Conservation (phyloP, 2,888 invertebrate genomes). For the Thereva nobilitata region DNA sequence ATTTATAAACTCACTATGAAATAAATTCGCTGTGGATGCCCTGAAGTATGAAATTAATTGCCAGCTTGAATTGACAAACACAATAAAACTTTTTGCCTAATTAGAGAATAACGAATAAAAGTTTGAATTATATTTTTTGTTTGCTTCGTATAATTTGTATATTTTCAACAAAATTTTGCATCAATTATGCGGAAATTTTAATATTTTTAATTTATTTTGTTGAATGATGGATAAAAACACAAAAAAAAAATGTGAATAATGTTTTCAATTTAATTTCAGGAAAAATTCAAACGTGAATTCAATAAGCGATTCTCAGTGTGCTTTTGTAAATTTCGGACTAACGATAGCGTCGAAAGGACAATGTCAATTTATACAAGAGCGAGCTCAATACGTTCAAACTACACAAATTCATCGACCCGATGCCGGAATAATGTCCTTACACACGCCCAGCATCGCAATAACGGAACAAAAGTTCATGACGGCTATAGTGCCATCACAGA, state of each 20-base stretch:
- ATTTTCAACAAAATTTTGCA: too few species aligned
- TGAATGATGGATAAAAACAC: neutral
- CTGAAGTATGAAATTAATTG: too few species aligned
- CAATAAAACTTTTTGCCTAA: too few species aligned
- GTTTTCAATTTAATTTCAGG: constrained; percentile 58
- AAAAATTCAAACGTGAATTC: constrained; percentile 79
- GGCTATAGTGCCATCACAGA: constrained; percentile 36
- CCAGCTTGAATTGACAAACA: too few species aligned
- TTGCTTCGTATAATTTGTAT: too few species aligned
- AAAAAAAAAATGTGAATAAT: constrained; percentile 30
- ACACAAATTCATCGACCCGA: constrained; percentile 53
- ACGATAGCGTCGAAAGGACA: constrained; percentile 53
- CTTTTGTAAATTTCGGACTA: constrained; percentile 54
- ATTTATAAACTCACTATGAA: too few species aligned
- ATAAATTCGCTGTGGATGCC: too few species aligned
- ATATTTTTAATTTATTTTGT: too few species aligned
- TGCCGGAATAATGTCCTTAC: constrained; percentile 50
- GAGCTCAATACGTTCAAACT: constrained; percentile 56
- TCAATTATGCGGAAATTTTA: too few species aligned
- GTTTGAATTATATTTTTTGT: too few species aligned
- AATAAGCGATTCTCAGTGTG: constrained; percentile 70
- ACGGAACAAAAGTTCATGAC: constrained; percentile 16
- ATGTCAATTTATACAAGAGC: constrained; percentile 56
- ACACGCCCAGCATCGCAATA: constrained; percentile 21
- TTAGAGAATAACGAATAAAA: too few species aligned